Conservation (phyloP, 2,888 invertebrate species). For the Melangyna quadrimaculata region DNA sequence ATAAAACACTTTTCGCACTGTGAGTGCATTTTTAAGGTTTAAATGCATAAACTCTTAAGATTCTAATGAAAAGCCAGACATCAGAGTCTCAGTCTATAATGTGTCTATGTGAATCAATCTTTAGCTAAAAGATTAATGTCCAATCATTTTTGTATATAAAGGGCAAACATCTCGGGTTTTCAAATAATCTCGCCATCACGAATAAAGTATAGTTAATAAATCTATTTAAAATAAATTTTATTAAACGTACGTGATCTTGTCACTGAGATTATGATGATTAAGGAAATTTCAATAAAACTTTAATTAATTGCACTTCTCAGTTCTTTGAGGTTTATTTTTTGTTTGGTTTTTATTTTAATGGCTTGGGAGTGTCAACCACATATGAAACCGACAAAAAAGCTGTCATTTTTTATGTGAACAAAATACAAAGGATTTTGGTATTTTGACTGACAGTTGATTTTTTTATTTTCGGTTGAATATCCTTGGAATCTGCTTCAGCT, state of each 20-base stretch:
- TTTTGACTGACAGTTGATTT: not conserved
- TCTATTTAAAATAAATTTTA: slow-evolving; percentile 46
- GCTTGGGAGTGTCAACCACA: not conserved
- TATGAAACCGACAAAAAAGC: not conserved
- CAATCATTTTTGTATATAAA: not conserved
- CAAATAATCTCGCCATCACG: not conserved
- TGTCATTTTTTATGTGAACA: not conserved
- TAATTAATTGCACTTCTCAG: slow-evolving; percentile 39
- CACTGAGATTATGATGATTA: slow-evolving; percentile 17
- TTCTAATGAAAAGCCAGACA: not conserved
- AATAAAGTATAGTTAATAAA: slow-evolving; percentile 20
- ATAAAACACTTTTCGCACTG: slow-evolving; percentile 44
- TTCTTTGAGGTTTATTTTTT: slow-evolving; percentile 22
- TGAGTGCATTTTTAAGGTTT: slow-evolving; percentile 27
- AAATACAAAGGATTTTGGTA: slow-evolving; percentile 28
- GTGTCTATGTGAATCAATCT: slow-evolving; percentile 18
- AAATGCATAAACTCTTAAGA: not conserved
- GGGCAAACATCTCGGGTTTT: not conserved
- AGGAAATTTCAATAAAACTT: slow-evolving; percentile 27
- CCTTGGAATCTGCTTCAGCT: slow-evolving; percentile 37
- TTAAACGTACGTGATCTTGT: slow-evolving; percentile 53
- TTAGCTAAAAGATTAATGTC: slow-evolving; percentile 32
- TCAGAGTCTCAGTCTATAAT: slow-evolving; percentile 8
- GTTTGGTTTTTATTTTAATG: not conserved
- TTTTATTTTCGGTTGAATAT: slow-evolving; percentile 19